phyloP scores from a whole-genome alignment of 2,888 invertebrate species.

The Ypsolopha scabrella region DNA sequence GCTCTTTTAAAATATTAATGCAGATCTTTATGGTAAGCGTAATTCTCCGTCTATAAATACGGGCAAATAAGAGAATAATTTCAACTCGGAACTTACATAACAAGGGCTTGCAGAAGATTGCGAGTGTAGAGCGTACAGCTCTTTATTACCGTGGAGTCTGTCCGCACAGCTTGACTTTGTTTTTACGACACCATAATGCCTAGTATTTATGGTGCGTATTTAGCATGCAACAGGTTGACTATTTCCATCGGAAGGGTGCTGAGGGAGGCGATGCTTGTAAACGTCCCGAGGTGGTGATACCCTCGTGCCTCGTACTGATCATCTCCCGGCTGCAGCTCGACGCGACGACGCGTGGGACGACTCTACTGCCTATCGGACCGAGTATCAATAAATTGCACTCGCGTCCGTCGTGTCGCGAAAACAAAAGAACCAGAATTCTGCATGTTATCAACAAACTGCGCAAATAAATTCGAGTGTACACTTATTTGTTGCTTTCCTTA shows the following conservation, averaged over 20 bases:
- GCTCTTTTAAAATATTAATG: no score
- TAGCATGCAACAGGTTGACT: slow-evolving; percentile 46
- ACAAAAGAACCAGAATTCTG: slow-evolving; percentile 51
- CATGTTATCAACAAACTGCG: slow-evolving; percentile 56
- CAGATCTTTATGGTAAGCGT: no score
- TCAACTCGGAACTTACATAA: background rate
- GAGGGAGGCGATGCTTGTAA: slow-evolving; percentile 31
- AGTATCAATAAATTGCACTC: slow-evolving; percentile 66
- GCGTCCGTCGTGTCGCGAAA: slow-evolving; percentile 52
- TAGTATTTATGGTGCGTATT: slow-evolving; percentile 58
- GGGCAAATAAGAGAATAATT: background rate
- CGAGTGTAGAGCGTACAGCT: slow-evolving; percentile 15
- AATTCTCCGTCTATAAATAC: background rate
- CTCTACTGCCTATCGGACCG: slow-evolving; percentile 61
- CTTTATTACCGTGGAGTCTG: slow-evolving; percentile 41
- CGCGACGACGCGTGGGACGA: slow-evolving; percentile 51
- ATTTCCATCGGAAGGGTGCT: slow-evolving; percentile 46
- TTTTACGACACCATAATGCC: slow-evolving; percentile 59
- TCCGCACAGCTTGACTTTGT: slow-evolving; percentile 61
- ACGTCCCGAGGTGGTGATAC: slow-evolving; percentile 24
- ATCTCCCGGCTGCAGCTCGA: slow-evolving; percentile 18
- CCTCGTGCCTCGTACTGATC: slow-evolving; percentile 22
- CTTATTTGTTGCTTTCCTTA: slow-evolving; percentile 44
- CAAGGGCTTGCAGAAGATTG: background rate
- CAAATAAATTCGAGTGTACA: slow-evolving; percentile 59